Evolutionary conservation across 92 coral and sea anemone species (phyloP), one percentile per base, ranked within the genome.

Genomic region (Siderastrea radians): DNA sequence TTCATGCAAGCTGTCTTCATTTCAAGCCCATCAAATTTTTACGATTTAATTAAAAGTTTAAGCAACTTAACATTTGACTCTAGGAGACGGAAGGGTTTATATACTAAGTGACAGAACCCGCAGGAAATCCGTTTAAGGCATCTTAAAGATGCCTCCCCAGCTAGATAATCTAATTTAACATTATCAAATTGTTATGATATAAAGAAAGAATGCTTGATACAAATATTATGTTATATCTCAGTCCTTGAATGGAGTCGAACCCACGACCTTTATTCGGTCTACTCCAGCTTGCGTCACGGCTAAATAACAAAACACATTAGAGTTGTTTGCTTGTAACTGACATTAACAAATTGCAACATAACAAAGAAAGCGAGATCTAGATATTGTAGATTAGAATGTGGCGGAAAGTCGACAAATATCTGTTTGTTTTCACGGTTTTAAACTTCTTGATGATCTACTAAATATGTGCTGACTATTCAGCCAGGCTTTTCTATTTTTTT

Each of bases 371-470:
- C 78, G 86, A 82, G 68, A 68, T n/a, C 43, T 82, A 52, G 55
- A 68, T 57, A 79, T 79, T 64, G 83, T 26, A 49, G 72, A 63
- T 46, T 45, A 63, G 49, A 14, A 9, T 59, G 52, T 57, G 70
- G 53, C 71, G 58, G 58, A 62, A 78, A 63, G 83, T 72, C 57
- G 83, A 63, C 72, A 79, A 63, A 81, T 81, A 68, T 81, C 76
- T 67, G 85, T 81, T 79, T 62, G 76, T 81, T 81, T 81, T 81
- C 77, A 81, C 66, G 45, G 85, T 15, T 83, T 73, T 5, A 44
- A 10, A 8, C 72, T 84, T 61, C 5, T 38, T 72, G 72, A 59
- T 72, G 71, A 72, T 53, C 47, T 60, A 17, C 69, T 73, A 84
- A 63, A 74, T 50, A 61, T 7, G 63, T 60, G 2, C 26, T 49